phyloP scores from a whole-genome alignment of 2,888 invertebrate species.

The Mythimna vitellina region DNA sequence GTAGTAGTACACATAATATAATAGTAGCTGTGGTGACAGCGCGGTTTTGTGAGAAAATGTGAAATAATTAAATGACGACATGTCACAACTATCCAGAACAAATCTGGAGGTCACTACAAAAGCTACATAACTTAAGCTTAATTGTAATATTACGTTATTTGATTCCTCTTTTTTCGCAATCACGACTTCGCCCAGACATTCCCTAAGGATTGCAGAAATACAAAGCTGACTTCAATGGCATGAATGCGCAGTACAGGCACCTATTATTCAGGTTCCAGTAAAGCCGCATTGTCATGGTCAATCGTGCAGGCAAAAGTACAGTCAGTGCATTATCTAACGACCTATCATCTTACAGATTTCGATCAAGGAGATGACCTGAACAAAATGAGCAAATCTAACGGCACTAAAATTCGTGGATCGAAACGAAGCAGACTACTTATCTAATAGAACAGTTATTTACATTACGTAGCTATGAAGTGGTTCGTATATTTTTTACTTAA shows the following conservation, averaged over 20 bases:
- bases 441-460: slow-evolving; percentile 79
- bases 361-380: slow-evolving; percentile 66
- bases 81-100: slow-evolving; percentile 17
- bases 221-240: slow-evolving; percentile 38
- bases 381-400: slow-evolving; percentile 66
- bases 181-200: slow-evolving; percentile 15
- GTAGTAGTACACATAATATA: slow-evolving; percentile 2
- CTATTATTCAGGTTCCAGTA: slow-evolving; percentile 45
- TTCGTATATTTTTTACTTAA: slow-evolving; percentile 66
- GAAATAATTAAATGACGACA: slow-evolving; percentile 16
- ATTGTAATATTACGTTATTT: slow-evolving; percentile 27
- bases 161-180: slow-evolving; percentile 28
- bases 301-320: slow-evolving; percentile 63
- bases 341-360: slow-evolving; percentile 58
- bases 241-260: slow-evolving; percentile 28
- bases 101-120: slow-evolving; percentile 29
- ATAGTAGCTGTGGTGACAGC: slow-evolving; percentile 6
- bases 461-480: slow-evolving; percentile 71
- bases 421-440: slow-evolving; percentile 75
- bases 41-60: slow-evolving; percentile 20
- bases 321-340: slow-evolving; percentile 58
- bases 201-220: slow-evolving; percentile 14
- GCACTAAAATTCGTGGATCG: slow-evolving; percentile 72
- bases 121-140: slow-evolving; percentile 41
- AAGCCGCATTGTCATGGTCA: slow-evolving; percentile 53